Base-by-base conservation (phyloP, 2,797 vertebrate genomes). In the Aplochiton taeniatus region DNA sequence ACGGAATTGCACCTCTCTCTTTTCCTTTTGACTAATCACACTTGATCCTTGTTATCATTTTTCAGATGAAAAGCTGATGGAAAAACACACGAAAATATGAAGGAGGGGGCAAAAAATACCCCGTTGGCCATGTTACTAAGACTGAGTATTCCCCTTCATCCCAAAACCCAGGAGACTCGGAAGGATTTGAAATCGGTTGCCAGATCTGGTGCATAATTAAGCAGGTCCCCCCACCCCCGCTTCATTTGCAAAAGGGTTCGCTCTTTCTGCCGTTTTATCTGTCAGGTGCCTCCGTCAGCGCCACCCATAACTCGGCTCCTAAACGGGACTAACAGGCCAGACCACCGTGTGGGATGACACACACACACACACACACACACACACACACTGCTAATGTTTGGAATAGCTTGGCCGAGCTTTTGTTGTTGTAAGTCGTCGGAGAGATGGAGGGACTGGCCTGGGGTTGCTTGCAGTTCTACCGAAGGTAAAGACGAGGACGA, bases 151-250 rank as follows among this genome's bases (percentile, higher is more conserved):
- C 76, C 76, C 73, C 72, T 84, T 81, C 57, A 78, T 60, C 56
- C 31, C 19, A 16, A 72, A 81, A 76, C 86, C 78, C 78, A 58
- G 61, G 83, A 79, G 84, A 82, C 73, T 76, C 66, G 51, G 48
- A 55, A 66, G 82, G 87, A 83, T 89, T 90, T 79, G 57, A 69
- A 81, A 86, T 84, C 82, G 69, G 77, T 83, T 81, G 70, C 77
- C 75, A 80, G 78, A 84, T 82, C 81, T 84, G 76, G 83, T 90
- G 86, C 85, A 90, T 92, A 90, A 91, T 82, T 75, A 87, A 88
- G 73, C 62, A 77, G 79, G 79, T 51, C 80, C 59, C 53, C 70
- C 73, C 63, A 52, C 48, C 66, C 63, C 56, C 61, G 66, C 20
- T 48, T 12, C 71, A 31, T 31, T 31, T 31, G 31, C 31, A 31